Evolutionary conservation across 23 tunicate genomes (phyloP).

Genomic region (Styela plicata): DNA sequence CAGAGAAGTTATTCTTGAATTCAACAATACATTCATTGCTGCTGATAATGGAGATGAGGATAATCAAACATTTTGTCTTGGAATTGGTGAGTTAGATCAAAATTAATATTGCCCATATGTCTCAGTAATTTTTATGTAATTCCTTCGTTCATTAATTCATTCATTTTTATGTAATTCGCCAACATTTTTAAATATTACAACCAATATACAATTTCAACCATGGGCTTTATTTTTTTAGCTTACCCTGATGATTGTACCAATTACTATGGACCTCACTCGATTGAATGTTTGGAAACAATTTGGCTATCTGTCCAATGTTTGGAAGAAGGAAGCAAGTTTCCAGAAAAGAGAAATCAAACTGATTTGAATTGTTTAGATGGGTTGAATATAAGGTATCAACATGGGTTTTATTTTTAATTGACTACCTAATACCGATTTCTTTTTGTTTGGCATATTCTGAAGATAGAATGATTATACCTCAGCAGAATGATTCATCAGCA

Average conservation of each 20-base stretch:
- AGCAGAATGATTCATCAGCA: too few relatives aligned
- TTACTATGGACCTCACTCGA: conserved; percentile 35
- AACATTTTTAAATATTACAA: too few relatives aligned
- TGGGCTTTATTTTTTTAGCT: not conserved
- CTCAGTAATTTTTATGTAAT: too few relatives aligned
- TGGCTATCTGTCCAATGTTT: conserved; percentile 17
- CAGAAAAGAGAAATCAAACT: not conserved
- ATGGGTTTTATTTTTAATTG: too few relatives aligned
- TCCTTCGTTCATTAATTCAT: too few relatives aligned
- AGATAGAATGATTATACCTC: too few relatives aligned
- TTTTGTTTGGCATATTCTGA: too few relatives aligned
- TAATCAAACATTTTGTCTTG: conserved; percentile 25
- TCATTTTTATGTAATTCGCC: too few relatives aligned
- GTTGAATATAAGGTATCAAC: conserved; percentile 21
- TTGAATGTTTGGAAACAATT: conserved; percentile 31
- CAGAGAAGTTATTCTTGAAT: not conserved
- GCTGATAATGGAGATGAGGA: conserved; percentile 5
- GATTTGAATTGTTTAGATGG: conserved; percentile 2
- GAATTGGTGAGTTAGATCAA: conserved; percentile 28
- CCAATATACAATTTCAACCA: too few relatives aligned
- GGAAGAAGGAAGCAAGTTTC: conserved; percentile 2
- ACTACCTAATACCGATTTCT: too few relatives aligned
- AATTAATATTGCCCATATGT: too few relatives aligned
- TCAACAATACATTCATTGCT: not conserved
- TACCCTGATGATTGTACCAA: not conserved